Evolutionary conservation across 1,140 invertebrate species (phyloP).

Genomic region (Pomacea maculata): DNA sequence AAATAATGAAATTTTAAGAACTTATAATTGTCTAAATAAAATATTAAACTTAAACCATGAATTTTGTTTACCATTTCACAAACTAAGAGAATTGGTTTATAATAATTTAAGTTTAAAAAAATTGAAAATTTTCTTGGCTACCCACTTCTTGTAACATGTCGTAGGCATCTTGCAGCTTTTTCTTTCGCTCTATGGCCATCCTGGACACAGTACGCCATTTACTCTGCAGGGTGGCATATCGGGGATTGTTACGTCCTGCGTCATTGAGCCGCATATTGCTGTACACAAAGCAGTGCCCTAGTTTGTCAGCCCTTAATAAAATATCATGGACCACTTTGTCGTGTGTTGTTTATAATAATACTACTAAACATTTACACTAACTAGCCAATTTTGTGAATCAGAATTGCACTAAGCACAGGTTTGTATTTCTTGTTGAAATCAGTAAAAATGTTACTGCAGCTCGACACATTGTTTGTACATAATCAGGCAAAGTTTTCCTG

Average conservation of each 20-base stretch:
- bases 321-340: too few relatives aligned
- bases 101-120: background rate
- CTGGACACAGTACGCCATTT: slow-evolving; percentile 97
- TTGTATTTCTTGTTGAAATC: too few relatives aligned
- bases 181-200: slow-evolving; percentile 93
- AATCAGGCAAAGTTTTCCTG: too few relatives aligned
- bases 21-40: background rate
- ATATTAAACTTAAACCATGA: background rate
- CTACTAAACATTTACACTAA: too few relatives aligned
- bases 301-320: too few relatives aligned
- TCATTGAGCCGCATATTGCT: slow-evolving; percentile 61
- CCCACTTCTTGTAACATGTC: slow-evolving; percentile 85
- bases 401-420: too few relatives aligned
- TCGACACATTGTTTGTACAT: too few relatives aligned
- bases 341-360: too few relatives aligned
- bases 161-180: slow-evolving; percentile 89
- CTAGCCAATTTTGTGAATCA: too few relatives aligned
- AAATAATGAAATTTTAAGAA: background rate
- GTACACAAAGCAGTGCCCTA: background rate
- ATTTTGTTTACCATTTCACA: background rate
- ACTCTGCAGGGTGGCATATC: slow-evolving; percentile 87
- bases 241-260: slow-evolving; percentile 61
- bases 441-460: too few relatives aligned
- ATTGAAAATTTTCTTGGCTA: background rate
- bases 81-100: background rate